Conservation (phyloP, 2,888 invertebrate species). For the Lydus trimaculatus region DNA sequence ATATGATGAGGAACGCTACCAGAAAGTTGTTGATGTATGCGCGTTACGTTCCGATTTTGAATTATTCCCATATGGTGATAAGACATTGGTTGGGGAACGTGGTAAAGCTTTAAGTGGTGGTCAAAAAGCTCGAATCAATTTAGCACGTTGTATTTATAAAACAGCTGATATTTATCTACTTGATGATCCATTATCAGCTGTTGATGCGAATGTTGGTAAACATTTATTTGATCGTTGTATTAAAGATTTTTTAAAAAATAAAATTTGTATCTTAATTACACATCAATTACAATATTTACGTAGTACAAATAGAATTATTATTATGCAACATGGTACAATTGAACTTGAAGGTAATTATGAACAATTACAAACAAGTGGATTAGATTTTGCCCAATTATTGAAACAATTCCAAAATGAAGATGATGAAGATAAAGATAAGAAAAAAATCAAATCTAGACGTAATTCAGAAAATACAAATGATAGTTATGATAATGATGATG, state of each 20-base stretch:
- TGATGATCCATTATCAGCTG: conserved; percentile 84
- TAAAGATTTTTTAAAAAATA: conserved; percentile 65
- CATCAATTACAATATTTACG: conserved; percentile 71
- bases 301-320: conserved; percentile 55
- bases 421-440: conserved; percentile 50
- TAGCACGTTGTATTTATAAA: conserved; percentile 79
- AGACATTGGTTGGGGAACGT: conserved; percentile 81
- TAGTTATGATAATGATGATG: conserved; percentile 48
- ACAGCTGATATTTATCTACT: conserved; percentile 80
- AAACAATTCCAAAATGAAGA: conserved; percentile 52
- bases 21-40: conserved; percentile 70
- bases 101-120: conserved; percentile 84
- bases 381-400: conserved; percentile 63
- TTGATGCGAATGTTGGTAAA: conserved; percentile 79
- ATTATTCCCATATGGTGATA: conserved; percentile 77
- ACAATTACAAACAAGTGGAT: conserved; percentile 62
- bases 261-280: conserved; percentile 72
- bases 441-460: conserved; percentile 51
- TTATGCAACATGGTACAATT: conserved; percentile 61
- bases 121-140: conserved; percentile 83
- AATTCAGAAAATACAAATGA: conserved; percentile 45
- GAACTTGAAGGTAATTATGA: conserved; percentile 61
- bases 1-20: conserved; percentile 66
- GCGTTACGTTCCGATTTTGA: conserved; percentile 74
- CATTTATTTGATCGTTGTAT: conserved; percentile 79